These are phyloP conservation scores for Drosophila ficusphila DNA, from an alignment of 1,140 invertebrate species.

Conservation along the genomic window DNA sequence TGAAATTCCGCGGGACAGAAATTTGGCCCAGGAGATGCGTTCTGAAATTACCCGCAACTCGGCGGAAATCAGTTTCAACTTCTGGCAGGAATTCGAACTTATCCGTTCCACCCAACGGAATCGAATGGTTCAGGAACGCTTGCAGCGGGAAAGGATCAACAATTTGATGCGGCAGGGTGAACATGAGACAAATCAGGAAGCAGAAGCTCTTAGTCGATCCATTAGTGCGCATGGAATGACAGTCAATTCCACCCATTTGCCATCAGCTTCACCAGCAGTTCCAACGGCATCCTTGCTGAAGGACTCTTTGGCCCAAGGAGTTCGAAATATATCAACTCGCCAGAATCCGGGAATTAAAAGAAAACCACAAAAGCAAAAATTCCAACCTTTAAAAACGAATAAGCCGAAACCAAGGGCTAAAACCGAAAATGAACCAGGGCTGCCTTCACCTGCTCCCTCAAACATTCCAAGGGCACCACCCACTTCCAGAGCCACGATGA, in stretches of 20 bases:
- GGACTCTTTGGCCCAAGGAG: neutral
- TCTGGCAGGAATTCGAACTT: slow-evolving; percentile 62
- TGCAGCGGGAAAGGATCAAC: slow-evolving; percentile 33
- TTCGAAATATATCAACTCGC: neutral
- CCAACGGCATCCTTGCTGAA: neutral
- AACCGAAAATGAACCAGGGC: neutral
- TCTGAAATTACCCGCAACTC: slow-evolving; percentile 45
- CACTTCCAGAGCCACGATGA: slow-evolving; percentile 23
- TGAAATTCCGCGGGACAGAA: slow-evolving; percentile 22
- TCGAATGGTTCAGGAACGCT: slow-evolving; percentile 31
- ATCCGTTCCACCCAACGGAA: slow-evolving; percentile 38
- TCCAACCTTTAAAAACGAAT: neutral
- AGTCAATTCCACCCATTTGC: neutral
- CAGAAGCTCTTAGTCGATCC: slow-evolving; percentile 46
- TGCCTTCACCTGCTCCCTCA: neutral
- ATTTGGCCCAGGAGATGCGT: slow-evolving; percentile 13
- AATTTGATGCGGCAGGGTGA: slow-evolving; percentile 35
- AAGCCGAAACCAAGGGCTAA: neutral
- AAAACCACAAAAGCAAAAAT: neutral
- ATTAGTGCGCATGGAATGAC: slow-evolving; percentile 61
- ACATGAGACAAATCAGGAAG: slow-evolving; percentile 40
- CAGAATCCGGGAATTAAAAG: neutral
- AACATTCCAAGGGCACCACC: slow-evolving; percentile 11
- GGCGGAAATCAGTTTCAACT: slow-evolving; percentile 40
- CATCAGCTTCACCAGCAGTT: neutral